Evolutionary conservation across 2,797 vertebrate genomes (phyloP), one percentile per base, ranked within the genome.

Genomic region (Cryptoprocta ferox): DNA sequence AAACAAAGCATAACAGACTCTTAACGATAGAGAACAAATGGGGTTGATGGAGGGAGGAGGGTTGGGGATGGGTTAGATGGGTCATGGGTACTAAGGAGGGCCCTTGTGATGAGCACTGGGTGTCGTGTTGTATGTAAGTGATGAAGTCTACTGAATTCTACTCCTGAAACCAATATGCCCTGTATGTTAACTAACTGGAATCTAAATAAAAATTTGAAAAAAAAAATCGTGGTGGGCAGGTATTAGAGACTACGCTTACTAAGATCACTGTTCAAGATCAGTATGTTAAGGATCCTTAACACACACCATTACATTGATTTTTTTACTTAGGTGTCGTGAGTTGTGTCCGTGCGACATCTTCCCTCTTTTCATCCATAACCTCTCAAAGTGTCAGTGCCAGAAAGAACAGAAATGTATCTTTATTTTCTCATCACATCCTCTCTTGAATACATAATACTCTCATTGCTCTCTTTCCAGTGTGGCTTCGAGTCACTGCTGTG

Each of bases 401-500:
- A 35, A 63, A 93, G 92, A 92, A 53, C 81, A 76, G 78, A 87
- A 30, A 50, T n/a, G 53, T 61, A 37, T 73, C 80, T 97, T 94
- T 97, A 82, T 94, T 97, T 97, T 97, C 92, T 94, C 94, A 84
- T 94, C 53, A 45, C 85, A 91, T 89, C 82, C 45, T 94, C 76
- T 96, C 88, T 88, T 4, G n/a, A 80, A 81, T 48, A 95, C 93
- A 94, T 90, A 94, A 93, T 94, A 83, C 95, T 96, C 95, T 65
- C 84, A 91, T 92, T 97, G 76, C 92, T 82, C n/a, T 94, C 84
- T 94, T 85, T 97, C 79, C 88, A 84, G 13, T 90, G 93, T 89
- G 95, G 89, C 96, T 90, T 94, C 65, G 84, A 96, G 92, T 97
- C 96, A 79, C 91, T 97, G 28, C 92, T 94, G 68, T 93, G 93